A percentile compares a stretch with the other conserved stretches of the same genome.
These are phyloP conservation scores for Antheraea yamamai DNA, from an alignment of 2,888 invertebrate species.

Conservation along the genomic window DNA sequence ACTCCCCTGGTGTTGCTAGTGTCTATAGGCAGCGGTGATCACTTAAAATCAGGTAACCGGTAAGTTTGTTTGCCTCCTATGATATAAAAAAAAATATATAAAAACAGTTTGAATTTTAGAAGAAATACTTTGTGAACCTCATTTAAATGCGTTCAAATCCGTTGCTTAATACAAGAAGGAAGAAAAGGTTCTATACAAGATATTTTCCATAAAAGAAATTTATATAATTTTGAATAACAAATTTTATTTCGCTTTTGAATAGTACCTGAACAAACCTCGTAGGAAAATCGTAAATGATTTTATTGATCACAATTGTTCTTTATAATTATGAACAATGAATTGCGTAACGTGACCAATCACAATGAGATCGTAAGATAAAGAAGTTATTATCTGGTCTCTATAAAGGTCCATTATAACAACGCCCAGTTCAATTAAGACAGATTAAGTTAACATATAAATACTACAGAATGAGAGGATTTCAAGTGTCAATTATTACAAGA, in stretches of 20 bases:
- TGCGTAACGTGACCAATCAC: conserved; percentile 44
- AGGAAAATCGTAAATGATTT: neutral
- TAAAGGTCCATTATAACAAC: conserved; percentile 23
- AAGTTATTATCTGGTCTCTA: conserved; percentile 31
- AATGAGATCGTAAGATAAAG: conserved; percentile 30
- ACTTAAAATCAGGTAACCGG: too few species aligned
- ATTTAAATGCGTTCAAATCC: neutral
- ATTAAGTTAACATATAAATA: neutral
- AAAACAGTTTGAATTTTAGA: too few species aligned
- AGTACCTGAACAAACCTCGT: neutral
- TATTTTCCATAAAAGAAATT: neutral
- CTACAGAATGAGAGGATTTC: conserved; percentile 5
- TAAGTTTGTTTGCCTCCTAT: too few species aligned
- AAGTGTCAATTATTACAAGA: neutral
- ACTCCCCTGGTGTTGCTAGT: too few species aligned
- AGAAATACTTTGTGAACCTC: neutral
- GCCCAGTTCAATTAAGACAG: neutral
- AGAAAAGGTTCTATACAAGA: neutral
- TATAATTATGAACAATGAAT: conserved; percentile 37
- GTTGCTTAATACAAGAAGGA: too few species aligned
- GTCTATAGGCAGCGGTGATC: too few species aligned
- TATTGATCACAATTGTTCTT: conserved; percentile 22
- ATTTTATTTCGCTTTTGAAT: neutral
- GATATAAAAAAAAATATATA: too few species aligned
- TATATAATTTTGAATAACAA: too few species aligned